phyloP scores from a whole-genome alignment of 2,113 vertebrate species.

The Neogobius melanostomus region DNA sequence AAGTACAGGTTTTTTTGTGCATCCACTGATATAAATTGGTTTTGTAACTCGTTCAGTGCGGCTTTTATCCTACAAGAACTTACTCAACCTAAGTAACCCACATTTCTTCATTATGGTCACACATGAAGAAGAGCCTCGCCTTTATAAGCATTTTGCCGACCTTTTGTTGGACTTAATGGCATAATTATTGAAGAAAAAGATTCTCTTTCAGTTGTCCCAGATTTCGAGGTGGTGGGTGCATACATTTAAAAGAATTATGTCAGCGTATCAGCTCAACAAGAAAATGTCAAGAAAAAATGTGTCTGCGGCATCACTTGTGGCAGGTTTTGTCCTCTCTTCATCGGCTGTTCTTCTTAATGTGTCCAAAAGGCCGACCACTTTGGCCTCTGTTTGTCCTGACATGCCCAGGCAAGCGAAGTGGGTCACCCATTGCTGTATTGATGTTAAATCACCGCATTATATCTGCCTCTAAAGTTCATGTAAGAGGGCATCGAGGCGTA shows the following conservation, averaged over 20 bases:
- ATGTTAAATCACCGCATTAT: neutral
- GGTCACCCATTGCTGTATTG: neutral
- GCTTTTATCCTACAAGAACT: neutral
- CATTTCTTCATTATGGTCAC: neutral
- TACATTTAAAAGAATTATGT: conserved; percentile 29
- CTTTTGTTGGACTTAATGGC: neutral
- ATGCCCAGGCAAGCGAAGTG: neutral
- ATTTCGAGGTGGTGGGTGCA: conserved; percentile 9
- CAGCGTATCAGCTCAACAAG: conserved; percentile 12
- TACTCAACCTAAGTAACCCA: neutral
- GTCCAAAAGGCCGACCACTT: neutral
- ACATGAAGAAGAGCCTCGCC: neutral
- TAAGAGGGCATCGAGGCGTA: neutral
- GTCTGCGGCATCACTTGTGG: too few relatives aligned
- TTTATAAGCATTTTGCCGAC: neutral
- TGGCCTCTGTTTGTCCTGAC: neutral
- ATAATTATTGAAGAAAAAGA: neutral
- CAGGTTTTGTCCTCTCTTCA: neutral
- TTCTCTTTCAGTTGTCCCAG: conserved; percentile 17
- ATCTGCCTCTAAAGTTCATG: neutral
- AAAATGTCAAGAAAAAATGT: too few relatives aligned
- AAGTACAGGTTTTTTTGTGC: neutral
- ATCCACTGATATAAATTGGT: neutral
- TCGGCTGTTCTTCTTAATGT: neutral
- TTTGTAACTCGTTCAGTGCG: neutral